Conservation (phyloP, 2,797 vertebrate genomes). For the Triplophysa yarkandensis region DNA sequence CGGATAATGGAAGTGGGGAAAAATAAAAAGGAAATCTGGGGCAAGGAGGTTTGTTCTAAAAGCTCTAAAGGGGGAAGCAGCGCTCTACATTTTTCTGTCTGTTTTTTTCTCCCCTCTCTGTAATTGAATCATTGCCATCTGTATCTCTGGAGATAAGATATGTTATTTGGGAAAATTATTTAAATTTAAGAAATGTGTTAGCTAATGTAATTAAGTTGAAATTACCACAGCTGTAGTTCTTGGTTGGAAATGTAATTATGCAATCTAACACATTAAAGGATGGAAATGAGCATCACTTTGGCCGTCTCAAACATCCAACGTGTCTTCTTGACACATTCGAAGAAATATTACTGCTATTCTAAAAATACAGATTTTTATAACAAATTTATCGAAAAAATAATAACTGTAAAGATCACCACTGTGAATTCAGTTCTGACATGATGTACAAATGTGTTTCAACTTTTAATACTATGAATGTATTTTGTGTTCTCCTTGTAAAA, state of each 20-base stretch:
- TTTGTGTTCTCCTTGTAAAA: no score
- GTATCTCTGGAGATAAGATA: conserved; percentile 74
- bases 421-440: background rate
- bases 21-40: conserved; percentile 44
- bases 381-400: background rate
- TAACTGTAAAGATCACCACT: background rate
- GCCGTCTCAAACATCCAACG: conserved; percentile 65
- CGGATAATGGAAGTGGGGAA: conserved; percentile 46
- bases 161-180: conserved; percentile 77
- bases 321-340: conserved; percentile 58
- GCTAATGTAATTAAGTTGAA: conserved; percentile 79
- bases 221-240: conserved; percentile 80
- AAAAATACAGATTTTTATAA: background rate
- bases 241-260: conserved; percentile 76
- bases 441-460: background rate
- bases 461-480: background rate
- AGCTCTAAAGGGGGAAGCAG: conserved; percentile 54
- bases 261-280: conserved; percentile 79
- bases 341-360: conserved; percentile 45
- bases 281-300: conserved; percentile 73
- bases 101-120: conserved; percentile 46
- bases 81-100: conserved; percentile 43
- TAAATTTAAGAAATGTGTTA: conserved; percentile 74
- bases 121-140: conserved; percentile 76
- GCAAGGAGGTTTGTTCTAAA: conserved; percentile 50